Evolutionary conservation across 2,888 invertebrate genomes (phyloP).

Genomic region (Acanthosepion pharaonis): DNA sequence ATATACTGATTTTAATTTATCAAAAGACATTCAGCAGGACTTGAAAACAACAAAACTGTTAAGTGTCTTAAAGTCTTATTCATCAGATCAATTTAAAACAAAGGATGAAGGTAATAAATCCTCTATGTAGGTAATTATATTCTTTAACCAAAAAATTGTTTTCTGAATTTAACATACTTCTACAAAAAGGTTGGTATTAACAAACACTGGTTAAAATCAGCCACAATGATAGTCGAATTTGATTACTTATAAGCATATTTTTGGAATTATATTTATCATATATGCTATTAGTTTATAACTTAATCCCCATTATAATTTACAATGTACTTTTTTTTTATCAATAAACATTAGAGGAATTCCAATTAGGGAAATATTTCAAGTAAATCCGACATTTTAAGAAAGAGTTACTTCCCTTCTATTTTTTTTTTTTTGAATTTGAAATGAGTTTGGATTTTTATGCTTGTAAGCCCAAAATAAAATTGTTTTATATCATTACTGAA

Average conservation of each 20-base stretch:
- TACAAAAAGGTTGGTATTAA: neutral
- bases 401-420: neutral
- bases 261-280: neutral
- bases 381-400: neutral
- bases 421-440: neutral
- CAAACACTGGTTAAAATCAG: neutral
- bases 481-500: neutral
- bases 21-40: too few species aligned
- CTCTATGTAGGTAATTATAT: too few species aligned
- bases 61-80: too few species aligned
- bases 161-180: neutral
- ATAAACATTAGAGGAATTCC: neutral
- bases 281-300: too few species aligned
- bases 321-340: neutral
- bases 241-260: neutral
- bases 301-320: too few species aligned
- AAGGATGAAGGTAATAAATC: too few species aligned
- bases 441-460: neutral
- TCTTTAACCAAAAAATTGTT: neutral
- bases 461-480: neutral
- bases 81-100: too few species aligned
- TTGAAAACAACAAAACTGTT: too few species aligned
- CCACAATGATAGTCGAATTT: neutral
- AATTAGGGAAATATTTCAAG: neutral
- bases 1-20: too few species aligned